Evolutionary conservation across 2,113 vertebrate species (phyloP).

Genomic region (Microtus ochrogaster): DNA sequence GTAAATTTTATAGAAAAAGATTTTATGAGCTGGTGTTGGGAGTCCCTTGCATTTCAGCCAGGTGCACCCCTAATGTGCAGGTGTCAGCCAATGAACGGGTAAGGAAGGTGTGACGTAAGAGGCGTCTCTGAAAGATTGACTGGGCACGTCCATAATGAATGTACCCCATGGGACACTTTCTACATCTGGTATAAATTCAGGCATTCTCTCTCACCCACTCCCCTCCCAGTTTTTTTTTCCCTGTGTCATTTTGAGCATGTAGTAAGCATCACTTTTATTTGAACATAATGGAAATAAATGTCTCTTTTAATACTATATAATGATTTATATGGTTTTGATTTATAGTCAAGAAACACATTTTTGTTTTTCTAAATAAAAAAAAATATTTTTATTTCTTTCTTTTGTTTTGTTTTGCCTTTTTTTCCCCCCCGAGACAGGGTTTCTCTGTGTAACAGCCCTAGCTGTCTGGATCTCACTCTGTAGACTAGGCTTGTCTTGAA

Average conservation of each 20-base stretch:
- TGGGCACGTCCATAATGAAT: conserved; percentile 78
- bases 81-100: conserved; percentile 84
- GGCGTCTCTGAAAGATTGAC: conserved; percentile 64
- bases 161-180: conserved; percentile 81
- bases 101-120: conserved; percentile 77
- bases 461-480: neutral
- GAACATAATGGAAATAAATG: conserved; percentile 23
- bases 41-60: conserved; percentile 88
- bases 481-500: neutral
- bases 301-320: conserved; percentile 58
- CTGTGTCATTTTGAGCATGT: neutral
- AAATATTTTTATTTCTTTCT: conserved; percentile 27
- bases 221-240: neutral
- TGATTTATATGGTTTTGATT: conserved; percentile 47
- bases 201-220: conserved; percentile 72
- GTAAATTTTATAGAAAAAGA: conserved; percentile 82
- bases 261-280: conserved; percentile 25
- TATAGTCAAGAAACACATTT: conserved; percentile 30
- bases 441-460: neutral
- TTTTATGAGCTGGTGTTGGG: conserved; percentile 86
- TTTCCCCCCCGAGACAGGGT: neutral
- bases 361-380: conserved; percentile 22
- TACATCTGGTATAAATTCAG: conserved; percentile 78
- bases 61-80: conserved; percentile 81
- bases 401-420: neutral